Evolutionary conservation across 1,140 invertebrate genomes (phyloP).

Genomic region (Drosophila nigromelanica): DNA sequence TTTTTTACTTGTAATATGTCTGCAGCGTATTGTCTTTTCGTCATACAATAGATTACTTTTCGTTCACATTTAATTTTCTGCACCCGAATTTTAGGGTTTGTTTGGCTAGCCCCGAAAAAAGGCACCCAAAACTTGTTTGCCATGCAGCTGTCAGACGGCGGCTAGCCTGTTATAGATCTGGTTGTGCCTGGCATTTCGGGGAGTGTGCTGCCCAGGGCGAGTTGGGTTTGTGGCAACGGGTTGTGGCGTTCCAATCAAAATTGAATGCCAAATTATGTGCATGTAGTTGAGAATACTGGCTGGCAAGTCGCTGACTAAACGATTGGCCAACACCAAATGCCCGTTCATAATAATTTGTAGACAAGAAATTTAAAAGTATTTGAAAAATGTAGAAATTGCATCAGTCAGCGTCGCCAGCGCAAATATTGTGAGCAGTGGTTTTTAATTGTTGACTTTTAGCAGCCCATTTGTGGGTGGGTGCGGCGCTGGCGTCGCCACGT

Average conservation of each 20-base stretch:
- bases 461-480: constrained; percentile 75
- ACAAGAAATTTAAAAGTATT: constrained; percentile 65
- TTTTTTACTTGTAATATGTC: too few relatives aligned
- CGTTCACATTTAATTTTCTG: constrained; percentile 29
- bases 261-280: constrained; percentile 70
- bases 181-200: constrained; percentile 45
- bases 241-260: constrained; percentile 37
- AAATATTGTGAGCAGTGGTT: constrained; percentile 61
- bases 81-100: constrained; percentile 54
- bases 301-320: constrained; percentile 28
- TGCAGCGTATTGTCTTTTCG: not conserved
- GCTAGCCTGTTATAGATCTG: constrained; percentile 44
- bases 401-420: constrained; percentile 43
- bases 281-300: constrained; percentile 42
- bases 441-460: constrained; percentile 78
- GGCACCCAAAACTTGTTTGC: constrained; percentile 55
- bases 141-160: constrained; percentile 58
- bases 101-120: constrained; percentile 31
- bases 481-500: constrained; percentile 43
- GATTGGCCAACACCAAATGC: constrained; percentile 27
- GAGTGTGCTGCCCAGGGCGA: constrained; percentile 38
- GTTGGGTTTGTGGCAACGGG: constrained; percentile 20
- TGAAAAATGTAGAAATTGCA: constrained; percentile 78
- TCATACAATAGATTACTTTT: not conserved
- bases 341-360: constrained; percentile 57